These are phyloP conservation scores for Bibio marci DNA, from an alignment of 2,888 invertebrate species.

Conservation along the genomic window DNA sequence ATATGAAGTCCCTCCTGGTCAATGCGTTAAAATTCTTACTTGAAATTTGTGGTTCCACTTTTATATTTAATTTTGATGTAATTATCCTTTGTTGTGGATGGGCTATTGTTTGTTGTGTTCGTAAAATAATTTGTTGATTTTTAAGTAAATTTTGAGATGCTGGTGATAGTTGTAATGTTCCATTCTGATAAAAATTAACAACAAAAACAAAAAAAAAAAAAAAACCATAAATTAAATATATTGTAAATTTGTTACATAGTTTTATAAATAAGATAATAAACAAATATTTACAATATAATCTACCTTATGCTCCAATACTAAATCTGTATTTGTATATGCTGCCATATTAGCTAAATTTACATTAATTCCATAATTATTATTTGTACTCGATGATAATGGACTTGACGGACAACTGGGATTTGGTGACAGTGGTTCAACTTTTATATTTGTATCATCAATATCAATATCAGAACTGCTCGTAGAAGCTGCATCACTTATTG, in stretches of 20 bases:
- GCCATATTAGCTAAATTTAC: constrained; percentile 27
- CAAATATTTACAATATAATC: constrained; percentile 11
- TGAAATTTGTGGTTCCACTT: constrained; percentile 41
- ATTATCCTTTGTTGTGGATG: constrained; percentile 27
- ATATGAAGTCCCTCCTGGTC: too few relatives aligned
- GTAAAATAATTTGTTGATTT: constrained; percentile 22
- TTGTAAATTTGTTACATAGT: too few relatives aligned
- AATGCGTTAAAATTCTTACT: constrained; percentile 20
- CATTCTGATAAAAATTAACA: constrained; percentile 28
- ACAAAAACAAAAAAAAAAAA: background rate
- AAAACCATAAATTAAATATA: too few relatives aligned
- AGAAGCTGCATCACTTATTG: constrained; percentile 8
- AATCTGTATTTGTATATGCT: constrained; percentile 36
- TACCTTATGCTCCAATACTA: constrained; percentile 47
- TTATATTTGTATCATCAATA: constrained; percentile 36
- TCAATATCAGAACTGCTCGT: constrained; percentile 25
- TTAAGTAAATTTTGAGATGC: constrained; percentile 33
- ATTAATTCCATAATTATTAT: constrained; percentile 15
- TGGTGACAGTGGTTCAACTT: constrained; percentile 63
- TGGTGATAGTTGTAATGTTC: constrained; percentile 38
- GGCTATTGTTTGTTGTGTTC: constrained; percentile 14
- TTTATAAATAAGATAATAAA: too few relatives aligned
- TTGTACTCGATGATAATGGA: constrained; percentile 20
- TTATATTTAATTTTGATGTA: constrained; percentile 52
- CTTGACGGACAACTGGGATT: constrained; percentile 55